phyloP scores from a whole-genome alignment of 2,888 invertebrate species.

The Tigriopus californicus region DNA sequence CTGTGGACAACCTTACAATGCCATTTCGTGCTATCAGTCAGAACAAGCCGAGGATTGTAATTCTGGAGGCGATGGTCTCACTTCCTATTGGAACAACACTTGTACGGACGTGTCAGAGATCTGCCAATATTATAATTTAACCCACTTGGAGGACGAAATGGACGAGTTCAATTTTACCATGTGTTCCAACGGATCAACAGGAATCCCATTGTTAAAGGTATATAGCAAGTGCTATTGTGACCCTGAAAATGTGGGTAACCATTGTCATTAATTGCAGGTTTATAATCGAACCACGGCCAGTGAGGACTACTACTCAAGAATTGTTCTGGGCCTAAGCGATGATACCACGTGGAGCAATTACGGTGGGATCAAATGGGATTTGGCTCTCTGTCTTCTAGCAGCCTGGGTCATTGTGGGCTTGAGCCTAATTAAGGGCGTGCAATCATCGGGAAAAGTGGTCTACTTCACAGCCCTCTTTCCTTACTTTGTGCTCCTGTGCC shows the following conservation, averaged over 20 bases:
- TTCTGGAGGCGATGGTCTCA: neutral
- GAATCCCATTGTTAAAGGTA: no score
- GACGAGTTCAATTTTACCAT: no score
- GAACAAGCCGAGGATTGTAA: neutral
- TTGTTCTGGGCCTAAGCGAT: neutral
- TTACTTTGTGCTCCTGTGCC: slow-evolving; percentile 49
- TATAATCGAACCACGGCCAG: neutral
- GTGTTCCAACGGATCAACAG: no score
- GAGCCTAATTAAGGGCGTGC: slow-evolving; percentile 56
- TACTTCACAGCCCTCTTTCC: slow-evolving; percentile 58
- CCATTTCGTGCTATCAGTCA: neutral
- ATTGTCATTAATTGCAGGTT: neutral
- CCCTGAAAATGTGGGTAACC: no score
- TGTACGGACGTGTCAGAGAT: no score
- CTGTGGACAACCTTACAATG: neutral
- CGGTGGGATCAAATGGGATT: slow-evolving; percentile 43
- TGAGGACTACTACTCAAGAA: slow-evolving; percentile 9
- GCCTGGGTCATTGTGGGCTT: slow-evolving; percentile 61
- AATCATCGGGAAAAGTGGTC: slow-evolving; percentile 55
- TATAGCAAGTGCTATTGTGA: no score
- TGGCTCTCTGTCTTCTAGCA: slow-evolving; percentile 50
- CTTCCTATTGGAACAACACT: no score
- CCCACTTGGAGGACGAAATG: no score
- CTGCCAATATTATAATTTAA: no score
- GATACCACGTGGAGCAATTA: neutral